phyloP scores from a whole-genome alignment of 2,888 invertebrate genomes.

The Agrochola circellaris region DNA sequence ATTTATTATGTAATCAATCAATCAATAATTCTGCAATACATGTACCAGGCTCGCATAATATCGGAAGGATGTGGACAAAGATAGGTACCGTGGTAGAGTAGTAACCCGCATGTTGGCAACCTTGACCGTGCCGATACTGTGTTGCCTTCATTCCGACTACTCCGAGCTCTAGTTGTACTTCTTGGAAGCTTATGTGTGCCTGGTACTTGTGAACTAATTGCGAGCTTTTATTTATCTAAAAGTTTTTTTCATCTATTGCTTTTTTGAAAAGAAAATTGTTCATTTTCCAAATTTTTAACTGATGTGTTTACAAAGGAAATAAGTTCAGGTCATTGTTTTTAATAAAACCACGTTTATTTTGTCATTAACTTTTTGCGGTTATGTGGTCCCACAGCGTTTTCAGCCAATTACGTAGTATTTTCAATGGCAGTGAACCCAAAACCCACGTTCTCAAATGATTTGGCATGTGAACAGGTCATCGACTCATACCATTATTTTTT shows the following conservation, averaged over 20 bases:
- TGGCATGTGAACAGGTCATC: slow-evolving; percentile 39
- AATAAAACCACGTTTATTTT: slow-evolving; percentile 19
- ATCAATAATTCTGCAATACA: slow-evolving; percentile 22
- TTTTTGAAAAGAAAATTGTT: not conserved
- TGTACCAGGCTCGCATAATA: slow-evolving; percentile 64
- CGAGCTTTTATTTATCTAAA: slow-evolving; percentile 59
- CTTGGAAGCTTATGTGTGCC: slow-evolving; percentile 71
- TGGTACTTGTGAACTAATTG: slow-evolving; percentile 71
- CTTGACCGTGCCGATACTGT: slow-evolving; percentile 76
- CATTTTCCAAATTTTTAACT: not conserved
- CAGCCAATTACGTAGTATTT: slow-evolving; percentile 28
- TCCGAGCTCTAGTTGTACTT: slow-evolving; percentile 67
- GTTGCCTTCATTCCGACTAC: slow-evolving; percentile 68
- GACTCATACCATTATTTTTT: slow-evolving; percentile 20
- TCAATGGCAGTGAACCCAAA: slow-evolving; percentile 34
- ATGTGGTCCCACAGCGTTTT: slow-evolving; percentile 18
- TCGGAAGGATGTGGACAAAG: slow-evolving; percentile 59
- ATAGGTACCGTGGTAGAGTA: slow-evolving; percentile 31
- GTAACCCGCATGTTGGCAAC: slow-evolving; percentile 65
- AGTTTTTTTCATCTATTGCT: slow-evolving; percentile 22
- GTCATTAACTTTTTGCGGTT: not conserved
- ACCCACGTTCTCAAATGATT: slow-evolving; percentile 24
- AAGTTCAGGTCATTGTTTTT: not conserved
- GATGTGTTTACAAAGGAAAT: not conserved
- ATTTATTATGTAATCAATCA: not conserved